Base-by-base conservation (phyloP, 2,888 invertebrate genomes). In the Brachyptera risi region DNA sequence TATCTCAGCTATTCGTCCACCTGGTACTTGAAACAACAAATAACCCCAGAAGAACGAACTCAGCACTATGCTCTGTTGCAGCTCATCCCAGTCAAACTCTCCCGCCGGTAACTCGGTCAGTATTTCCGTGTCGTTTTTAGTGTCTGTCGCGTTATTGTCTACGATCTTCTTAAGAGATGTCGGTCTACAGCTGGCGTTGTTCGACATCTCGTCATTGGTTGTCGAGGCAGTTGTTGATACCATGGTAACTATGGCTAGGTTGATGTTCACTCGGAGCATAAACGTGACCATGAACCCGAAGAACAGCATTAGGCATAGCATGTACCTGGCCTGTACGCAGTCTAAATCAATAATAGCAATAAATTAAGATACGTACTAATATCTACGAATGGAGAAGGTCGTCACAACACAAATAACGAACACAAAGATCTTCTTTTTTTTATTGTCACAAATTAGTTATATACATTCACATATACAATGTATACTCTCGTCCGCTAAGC, bases 31-130 rank as follows among this genome's bases (percentile, higher is more conserved):
- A 3, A 75, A 75, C 17, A 75, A 54, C 24, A 76, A 70, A 66
- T 77, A 77, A 4, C 77, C 76, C 69, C 74, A 78, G 71, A 78
- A 78, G 68, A 78, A 78, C 1, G 75, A 72, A 9, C 72, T 69
- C 17, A 76, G 70, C 24, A 76, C 69, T 42, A 73, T 65, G 3
- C 75, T 75, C 62, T 72, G 73, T 17, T 70, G 66, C 56, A 71
- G 63, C 31, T 70, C 67, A 59, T 68, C 69, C 75, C 75, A 76
- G 37, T 70, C 67, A 64, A 73, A 74, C 37, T 68, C 66, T 7
- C 66, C 68, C 15, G 37, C 60, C 50, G 7, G 40, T n/a, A n/a
- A 9, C 51, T 3, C 7, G 27, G 15, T 1, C 9, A n/a, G 5
- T 23, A n/a, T 15, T 1, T 4, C 42, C n/a, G 19, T 26, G 21